phyloP scores from a whole-genome alignment of 2,888 invertebrate genomes.

The Drosophila nr. medialis region DNA sequence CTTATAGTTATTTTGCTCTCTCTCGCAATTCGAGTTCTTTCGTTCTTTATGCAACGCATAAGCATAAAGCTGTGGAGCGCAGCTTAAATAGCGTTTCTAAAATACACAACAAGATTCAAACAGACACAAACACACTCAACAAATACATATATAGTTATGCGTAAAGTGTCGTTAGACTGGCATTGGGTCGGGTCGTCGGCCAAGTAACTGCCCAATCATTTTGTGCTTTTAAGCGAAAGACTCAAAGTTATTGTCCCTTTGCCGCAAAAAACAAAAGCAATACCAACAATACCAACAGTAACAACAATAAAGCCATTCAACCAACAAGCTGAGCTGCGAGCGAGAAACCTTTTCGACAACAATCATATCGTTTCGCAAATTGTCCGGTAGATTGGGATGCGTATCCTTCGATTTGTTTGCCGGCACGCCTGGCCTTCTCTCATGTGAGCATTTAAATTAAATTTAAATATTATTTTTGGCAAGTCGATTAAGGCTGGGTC shows the following conservation, averaged over 20 bases:
- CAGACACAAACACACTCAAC: conserved; percentile 2
- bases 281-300: conserved; percentile 37
- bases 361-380: conserved; percentile 66
- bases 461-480: conserved; percentile 82
- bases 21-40: conserved; percentile 43
- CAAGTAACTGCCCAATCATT: conserved; percentile 63
- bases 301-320: conserved; percentile 54
- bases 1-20: conserved; percentile 55
- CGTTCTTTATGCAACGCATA: conserved; percentile 51
- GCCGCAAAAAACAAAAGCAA: conserved; percentile 38
- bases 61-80: conserved; percentile 38
- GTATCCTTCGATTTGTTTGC: conserved; percentile 68
- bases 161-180: conserved; percentile 66
- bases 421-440: conserved; percentile 49
- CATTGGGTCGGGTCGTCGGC: conserved; percentile 41
- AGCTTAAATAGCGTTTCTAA: conserved; percentile 58
- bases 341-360: conserved; percentile 35
- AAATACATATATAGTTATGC: conserved; percentile 4
- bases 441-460: conserved; percentile 82
- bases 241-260: conserved; percentile 68
- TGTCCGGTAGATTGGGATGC: conserved; percentile 68
- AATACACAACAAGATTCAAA: conserved; percentile 34
- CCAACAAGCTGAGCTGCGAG: conserved; percentile 44
- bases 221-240: conserved; percentile 73
- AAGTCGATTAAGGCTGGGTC: conserved; percentile 79